Percentiles rank a stretch among this genome's conserved stretches.
Evolutionary conservation across 2,113 vertebrate species (phyloP).

Genomic region (Chionis minor): DNA sequence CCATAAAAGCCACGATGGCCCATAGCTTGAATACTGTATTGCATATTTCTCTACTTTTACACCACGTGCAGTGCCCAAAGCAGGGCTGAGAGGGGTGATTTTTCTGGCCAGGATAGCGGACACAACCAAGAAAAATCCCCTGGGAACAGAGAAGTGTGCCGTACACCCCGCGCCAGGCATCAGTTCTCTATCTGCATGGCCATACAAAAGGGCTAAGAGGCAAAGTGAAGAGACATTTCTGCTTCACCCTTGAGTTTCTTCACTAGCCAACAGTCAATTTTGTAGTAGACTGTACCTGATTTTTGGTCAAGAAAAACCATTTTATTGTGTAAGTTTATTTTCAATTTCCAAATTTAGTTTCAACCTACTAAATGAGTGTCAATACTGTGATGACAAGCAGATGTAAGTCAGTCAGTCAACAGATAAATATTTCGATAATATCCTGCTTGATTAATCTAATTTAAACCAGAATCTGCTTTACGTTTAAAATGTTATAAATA

Average conservation of each 20-base stretch:
- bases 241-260: background rate
- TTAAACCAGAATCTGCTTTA: background rate
- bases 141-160: background rate
- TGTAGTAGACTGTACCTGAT: background rate
- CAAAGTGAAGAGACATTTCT: background rate
- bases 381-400: background rate
- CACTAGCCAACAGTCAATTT: background rate
- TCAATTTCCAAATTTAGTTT: background rate
- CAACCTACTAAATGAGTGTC: background rate
- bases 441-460: constrained; percentile 9
- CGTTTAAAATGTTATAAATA: constrained; percentile 30
- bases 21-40: background rate
- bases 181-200: background rate
- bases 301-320: background rate
- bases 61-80: background rate
- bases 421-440: constrained; percentile 11
- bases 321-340: background rate
- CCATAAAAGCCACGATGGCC: background rate
- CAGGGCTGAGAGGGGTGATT: background rate
- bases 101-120: background rate
- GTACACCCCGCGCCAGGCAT: accelerated
- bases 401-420: background rate
- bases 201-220: background rate
- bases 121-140: background rate
- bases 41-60: background rate